These are phyloP conservation scores for Platypus cylindrus DNA, from an alignment of 2,888 invertebrate species.

Conservation along the genomic window DNA sequence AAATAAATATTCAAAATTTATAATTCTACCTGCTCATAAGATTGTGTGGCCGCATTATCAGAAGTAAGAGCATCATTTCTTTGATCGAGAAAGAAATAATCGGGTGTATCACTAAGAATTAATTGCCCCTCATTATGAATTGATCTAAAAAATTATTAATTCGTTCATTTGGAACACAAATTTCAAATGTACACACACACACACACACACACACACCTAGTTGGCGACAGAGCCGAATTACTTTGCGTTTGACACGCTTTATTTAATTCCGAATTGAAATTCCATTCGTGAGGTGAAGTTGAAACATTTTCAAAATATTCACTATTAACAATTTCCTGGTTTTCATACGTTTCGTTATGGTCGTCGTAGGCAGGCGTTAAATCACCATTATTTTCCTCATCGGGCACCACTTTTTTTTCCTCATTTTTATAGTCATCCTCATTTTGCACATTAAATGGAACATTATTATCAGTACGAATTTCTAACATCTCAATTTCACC, in stretches of 20 bases:
- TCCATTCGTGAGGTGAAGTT: constrained; percentile 18
- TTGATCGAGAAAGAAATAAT: constrained; percentile 12
- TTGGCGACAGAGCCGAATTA: constrained; percentile 11
- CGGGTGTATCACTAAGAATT: background rate
- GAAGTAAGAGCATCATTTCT: constrained; percentile 10
- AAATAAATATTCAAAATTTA: background rate
- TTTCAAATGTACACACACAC: background rate
- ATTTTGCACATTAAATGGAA: no score
- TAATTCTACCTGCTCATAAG: constrained; percentile 11
- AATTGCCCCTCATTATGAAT: constrained; percentile 7
- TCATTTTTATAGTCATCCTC: constrained; percentile 4
- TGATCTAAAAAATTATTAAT: constrained; percentile 4
- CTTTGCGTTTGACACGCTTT: constrained; percentile 34
- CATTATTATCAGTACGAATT: constrained; percentile 6
- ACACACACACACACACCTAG: background rate
- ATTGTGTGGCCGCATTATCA: constrained; percentile 10
- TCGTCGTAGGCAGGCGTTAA: background rate
- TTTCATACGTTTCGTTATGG: constrained; percentile 10
- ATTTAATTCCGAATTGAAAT: constrained; percentile 24
- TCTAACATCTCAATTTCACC: constrained; percentile 6
- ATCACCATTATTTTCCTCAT: constrained; percentile 5
- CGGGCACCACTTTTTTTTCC: constrained; percentile 2
- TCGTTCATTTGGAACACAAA: background rate
- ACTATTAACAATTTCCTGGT: constrained; percentile 13
- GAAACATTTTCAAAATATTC: constrained; percentile 16